Conservation (phyloP, 2,113 vertebrate species). For the Euleptes europaea region DNA sequence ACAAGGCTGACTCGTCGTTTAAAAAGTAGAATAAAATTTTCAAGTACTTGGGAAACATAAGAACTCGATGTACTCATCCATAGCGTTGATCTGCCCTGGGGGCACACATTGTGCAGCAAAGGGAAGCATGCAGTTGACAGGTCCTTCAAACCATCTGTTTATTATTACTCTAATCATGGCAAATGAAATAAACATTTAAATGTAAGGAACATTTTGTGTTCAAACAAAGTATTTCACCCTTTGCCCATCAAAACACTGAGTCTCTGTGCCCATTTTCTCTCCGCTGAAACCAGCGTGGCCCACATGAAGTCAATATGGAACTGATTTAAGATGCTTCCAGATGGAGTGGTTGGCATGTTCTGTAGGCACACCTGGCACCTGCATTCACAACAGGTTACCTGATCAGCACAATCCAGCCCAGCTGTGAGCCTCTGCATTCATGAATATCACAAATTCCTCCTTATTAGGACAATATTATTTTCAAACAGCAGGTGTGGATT, state of each 20-base stretch:
- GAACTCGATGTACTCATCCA: slow-evolving; percentile 11
- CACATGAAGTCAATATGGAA: not conserved
- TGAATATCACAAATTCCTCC: not conserved
- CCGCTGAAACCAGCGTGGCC: not conserved
- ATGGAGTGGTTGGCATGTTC: not conserved
- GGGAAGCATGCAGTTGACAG: slow-evolving; percentile 5
- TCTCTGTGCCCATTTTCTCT: not conserved
- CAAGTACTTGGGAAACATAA: not conserved
- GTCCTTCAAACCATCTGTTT: slow-evolving; percentile 20
- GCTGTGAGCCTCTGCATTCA: not conserved
- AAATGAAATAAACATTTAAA: not conserved
- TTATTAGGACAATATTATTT: not conserved
- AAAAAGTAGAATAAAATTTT: not conserved
- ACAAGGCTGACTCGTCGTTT: not conserved
- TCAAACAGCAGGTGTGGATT: not conserved
- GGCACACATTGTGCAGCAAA: rapidly evolving
- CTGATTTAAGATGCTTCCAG: not conserved
- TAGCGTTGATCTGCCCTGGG: not conserved
- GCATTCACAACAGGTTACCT: no score
- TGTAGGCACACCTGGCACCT: not conserved
- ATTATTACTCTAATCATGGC: slow-evolving; percentile 25
- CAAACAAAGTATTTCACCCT: not conserved
- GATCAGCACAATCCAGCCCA: not conserved
- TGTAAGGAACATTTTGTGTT: slow-evolving; percentile 15
- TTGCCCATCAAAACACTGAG: slow-evolving; percentile 13